Conservation (phyloP, 1,140 invertebrate species). For the Cydia fagiglandana region DNA sequence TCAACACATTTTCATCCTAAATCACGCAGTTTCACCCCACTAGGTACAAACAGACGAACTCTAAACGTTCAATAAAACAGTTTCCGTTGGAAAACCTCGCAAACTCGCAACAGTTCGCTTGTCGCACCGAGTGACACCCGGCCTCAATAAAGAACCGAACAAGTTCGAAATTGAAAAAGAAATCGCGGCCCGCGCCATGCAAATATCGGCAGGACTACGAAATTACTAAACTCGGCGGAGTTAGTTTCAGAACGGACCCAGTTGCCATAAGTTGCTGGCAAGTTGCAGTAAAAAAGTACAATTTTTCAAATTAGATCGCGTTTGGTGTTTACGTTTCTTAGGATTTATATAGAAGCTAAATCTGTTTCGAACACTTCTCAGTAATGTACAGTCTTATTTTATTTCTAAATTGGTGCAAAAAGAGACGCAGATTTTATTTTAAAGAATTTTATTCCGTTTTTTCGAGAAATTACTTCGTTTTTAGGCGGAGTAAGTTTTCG, state of each 20-base stretch:
- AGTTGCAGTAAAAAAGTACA: constrained; percentile 18
- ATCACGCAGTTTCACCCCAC: background rate
- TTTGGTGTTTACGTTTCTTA: background rate
- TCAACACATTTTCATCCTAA: background rate
- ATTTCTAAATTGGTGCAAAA: too few relatives aligned
- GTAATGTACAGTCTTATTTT: too few relatives aligned
- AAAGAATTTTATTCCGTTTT: too few relatives aligned
- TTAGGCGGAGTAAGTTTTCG: too few relatives aligned
- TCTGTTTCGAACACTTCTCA: background rate
- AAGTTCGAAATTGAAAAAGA: constrained; percentile 67
- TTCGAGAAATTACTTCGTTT: too few relatives aligned
- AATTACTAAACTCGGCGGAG: constrained; percentile 55
- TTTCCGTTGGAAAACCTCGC: constrained; percentile 20
- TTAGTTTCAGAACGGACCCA: constrained; percentile 21
- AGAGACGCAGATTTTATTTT: too few relatives aligned
- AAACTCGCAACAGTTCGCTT: constrained; percentile 32
- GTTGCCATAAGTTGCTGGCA: constrained; percentile 28
- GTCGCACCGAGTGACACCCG: constrained; percentile 51
- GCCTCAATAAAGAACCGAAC: constrained; percentile 57
- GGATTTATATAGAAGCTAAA: background rate
- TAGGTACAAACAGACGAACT: background rate
- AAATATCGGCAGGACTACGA: constrained; percentile 51
- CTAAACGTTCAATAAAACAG: constrained; percentile 14
- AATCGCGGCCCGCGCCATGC: constrained; percentile 51
- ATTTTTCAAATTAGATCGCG: constrained; percentile 8